Evolutionary conservation across 2,888 invertebrate species (phyloP), one percentile per base, ranked within the genome.

Genomic region (Actias luna): DNA sequence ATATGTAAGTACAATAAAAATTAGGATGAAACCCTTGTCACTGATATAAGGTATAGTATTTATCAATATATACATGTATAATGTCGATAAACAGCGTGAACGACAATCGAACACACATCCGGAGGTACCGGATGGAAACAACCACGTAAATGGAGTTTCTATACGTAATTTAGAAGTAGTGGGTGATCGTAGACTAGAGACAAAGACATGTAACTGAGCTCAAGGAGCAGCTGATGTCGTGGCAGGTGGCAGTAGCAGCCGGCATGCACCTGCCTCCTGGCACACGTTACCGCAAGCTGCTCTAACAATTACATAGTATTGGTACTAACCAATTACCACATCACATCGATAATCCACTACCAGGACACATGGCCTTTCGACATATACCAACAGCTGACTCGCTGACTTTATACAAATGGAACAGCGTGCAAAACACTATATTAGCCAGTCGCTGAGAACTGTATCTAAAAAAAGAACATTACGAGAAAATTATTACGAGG

Each of bases 191-290:
- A 55, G 55, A n/a, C n/a, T 8, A 29, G 29, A 27, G 18, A 46
- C 31, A 42, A 42, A 42, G 18, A 60, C 57, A 63, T 42, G 60
- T 33, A 59, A 63, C 82, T 79, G 83, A 82, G 78, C 72, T 74
- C 65, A 79, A 85, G 84, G 80, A 82, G 89, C 91, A 91, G 91
- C 90, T 89, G 90, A 89, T 84, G 78, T 60, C 71, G 67, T 71
- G 89, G 88, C 93, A 93, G 93, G 93, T 93, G 92, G n/a, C 83
- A 86, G 83, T 68, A 76, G 84, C 90, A 92, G 87, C 89, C 87
- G 91, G 88, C 88, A 66, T 75, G 74, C 89, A 89, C 89, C 88
- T 90, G 88, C 88, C 79, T 71, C 68, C 74, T 74, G 80, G 84
- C 89, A 86, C 87, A 89, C 83, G 85, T 84, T 87, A 84, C 82